These are phyloP conservation scores for Bombycilla garrulus DNA, from an alignment of 2,113 vertebrate species.

Conservation along the genomic window DNA sequence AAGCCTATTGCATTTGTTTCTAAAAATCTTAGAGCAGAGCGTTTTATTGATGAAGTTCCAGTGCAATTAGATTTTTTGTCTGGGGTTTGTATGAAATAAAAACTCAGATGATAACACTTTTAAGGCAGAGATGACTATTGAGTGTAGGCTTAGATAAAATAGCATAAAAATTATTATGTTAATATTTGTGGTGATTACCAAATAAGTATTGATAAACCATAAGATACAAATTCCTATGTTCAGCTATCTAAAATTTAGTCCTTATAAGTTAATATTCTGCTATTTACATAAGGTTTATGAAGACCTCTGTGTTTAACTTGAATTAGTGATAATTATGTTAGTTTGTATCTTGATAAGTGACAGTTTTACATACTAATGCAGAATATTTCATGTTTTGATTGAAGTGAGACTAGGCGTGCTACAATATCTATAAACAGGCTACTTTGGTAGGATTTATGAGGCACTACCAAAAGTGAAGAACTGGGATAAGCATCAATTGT, in stretches of 20 bases:
- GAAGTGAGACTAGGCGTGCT: background rate
- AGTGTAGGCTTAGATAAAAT: background rate
- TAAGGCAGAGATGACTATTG: background rate
- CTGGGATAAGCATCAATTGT: background rate
- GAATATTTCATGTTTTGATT: background rate
- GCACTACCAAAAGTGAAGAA: background rate
- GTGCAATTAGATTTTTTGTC: background rate
- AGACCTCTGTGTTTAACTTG: background rate
- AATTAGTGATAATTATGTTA: background rate
- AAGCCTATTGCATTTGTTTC: background rate
- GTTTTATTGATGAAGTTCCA: background rate
- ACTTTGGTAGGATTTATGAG: background rate
- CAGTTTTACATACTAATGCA: background rate
- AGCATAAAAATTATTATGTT: background rate
- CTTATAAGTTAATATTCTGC: background rate
- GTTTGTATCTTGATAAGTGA: background rate
- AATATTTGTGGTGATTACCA: background rate
- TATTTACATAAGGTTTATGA: background rate
- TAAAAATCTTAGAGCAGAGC: background rate
- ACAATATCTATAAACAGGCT: background rate
- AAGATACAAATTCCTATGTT: background rate
- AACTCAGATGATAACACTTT: background rate
- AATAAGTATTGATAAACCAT: background rate
- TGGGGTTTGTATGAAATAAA: background rate
- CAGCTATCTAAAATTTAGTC: background rate